Conservation (phyloP, 2,888 invertebrate species). For the Rhorus exstirpatorius region DNA sequence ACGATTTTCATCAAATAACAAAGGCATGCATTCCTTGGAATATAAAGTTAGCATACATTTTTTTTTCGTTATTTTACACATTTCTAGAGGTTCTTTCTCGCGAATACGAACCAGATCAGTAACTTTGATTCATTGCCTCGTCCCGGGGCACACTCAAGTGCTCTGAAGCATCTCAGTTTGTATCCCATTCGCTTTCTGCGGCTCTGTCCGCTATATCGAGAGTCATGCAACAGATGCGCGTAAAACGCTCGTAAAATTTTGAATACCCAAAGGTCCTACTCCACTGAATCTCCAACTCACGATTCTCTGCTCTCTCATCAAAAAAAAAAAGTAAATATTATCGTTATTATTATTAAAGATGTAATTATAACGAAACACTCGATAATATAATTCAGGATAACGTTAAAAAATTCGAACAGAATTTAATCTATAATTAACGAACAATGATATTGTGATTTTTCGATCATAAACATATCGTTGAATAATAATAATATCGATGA, state of each 20-base stretch:
- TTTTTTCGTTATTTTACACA: neutral
- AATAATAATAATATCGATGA: constrained; percentile 16
- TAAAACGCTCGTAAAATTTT: constrained; percentile 70
- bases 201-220: constrained; percentile 42
- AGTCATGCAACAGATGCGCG: constrained; percentile 69
- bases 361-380: no score
- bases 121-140: constrained; percentile 68
- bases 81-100: neutral
- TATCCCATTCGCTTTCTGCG: constrained; percentile 24
- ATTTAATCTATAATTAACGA: neutral
- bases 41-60: neutral
- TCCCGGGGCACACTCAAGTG: constrained; percentile 48
- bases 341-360: neutral
- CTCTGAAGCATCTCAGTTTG: constrained; percentile 46
- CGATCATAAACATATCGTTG: neutral
- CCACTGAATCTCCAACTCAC: constrained; percentile 46
- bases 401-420: neutral
- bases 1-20: constrained; percentile 17
- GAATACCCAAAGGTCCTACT: constrained; percentile 63
- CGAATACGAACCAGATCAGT: constrained; percentile 64
- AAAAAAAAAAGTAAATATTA: constrained; percentile 44
- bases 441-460: no score
- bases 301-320: constrained; percentile 46
- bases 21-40: constrained; percentile 2
- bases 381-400: no score